Evolutionary conservation across 2,797 vertebrate species (phyloP).

Genomic region (Mormyrops attenuatus): DNA sequence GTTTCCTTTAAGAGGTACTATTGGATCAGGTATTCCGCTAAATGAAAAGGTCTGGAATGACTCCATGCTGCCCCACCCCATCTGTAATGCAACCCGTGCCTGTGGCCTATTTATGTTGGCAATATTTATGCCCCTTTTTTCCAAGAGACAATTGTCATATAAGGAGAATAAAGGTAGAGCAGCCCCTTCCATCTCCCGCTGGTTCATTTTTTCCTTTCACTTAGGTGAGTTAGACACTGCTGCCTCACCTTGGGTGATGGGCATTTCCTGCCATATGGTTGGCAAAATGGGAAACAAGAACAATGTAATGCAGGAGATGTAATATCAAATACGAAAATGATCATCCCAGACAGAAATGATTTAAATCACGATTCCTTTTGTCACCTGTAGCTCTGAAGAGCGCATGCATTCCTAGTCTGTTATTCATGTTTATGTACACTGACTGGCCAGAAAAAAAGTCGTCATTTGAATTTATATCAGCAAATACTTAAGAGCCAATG

Average conservation of each 20-base stretch:
- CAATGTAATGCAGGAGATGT: neutral
- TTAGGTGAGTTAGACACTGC: conserved; percentile 36
- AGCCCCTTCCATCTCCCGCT: conserved; percentile 16
- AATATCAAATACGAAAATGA: neutral
- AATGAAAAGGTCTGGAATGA: neutral
- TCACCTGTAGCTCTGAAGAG: neutral
- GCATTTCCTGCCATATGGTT: neutral
- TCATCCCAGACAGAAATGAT: neutral
- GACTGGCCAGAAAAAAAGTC: neutral
- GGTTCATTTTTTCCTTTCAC: conserved; percentile 44
- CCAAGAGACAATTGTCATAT: neutral
- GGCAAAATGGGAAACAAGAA: neutral
- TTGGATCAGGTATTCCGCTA: neutral
- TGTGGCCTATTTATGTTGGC: neutral
- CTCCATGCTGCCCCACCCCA: neutral
- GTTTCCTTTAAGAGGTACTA: neutral
- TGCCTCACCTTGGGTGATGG: neutral
- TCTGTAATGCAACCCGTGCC: neutral
- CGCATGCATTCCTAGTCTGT: neutral
- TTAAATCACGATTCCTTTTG: neutral
- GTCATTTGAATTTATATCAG: neutral
- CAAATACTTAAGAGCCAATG: neutral
- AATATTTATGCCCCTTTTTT: neutral
- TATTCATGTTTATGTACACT: neutral
- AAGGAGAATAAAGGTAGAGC: neutral